Base-by-base conservation (phyloP, 2,797 vertebrate species). In the Rhinoraja longicauda region DNA sequence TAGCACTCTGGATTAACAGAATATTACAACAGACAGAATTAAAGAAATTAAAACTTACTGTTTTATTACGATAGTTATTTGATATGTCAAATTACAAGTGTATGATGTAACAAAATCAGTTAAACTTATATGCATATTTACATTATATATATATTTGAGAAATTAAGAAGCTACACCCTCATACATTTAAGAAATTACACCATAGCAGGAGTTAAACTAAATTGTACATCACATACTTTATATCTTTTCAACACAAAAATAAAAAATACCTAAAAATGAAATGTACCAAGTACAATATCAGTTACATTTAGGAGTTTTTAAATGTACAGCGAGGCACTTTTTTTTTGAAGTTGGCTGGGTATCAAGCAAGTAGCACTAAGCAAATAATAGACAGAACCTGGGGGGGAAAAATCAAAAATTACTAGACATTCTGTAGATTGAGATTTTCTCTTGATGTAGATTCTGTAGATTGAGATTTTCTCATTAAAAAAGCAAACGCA, bases 81-180 rank as follows among this genome's bases (percentile, higher is more conserved):
- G 96, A 96, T 97, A 97, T 96, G 96, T 97, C 97, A 98, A 96
- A 97, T 98, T 98, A 98, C 98, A 99, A 97, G 97, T 96, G 96
- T 97, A 97, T 97, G 96, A 97, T 97, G 96, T 97, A 99, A 98
- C 97, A 97, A 97, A 97, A 98, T 96, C 97, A 97, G 97, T 98
- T 98, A 98, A 98, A 98, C 96, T 97, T 96, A 94, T 97, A 97
- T 97, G 97, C 96, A 96, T 99, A 98, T 98, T 98, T 99, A 99
- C 98, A 99, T 97, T 97, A 97, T 97, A 97, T 97, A 97, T 97
- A 88, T 88, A 88, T 88, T 98, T 97, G 97, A 96, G 96, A 98
- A 97, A 97, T 95, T 97, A 98, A 97, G 97, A 96, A 97, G 97
- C 96, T 97, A 97, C 96, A 97, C 96, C 97, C 96, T 96, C 97